Base-by-base conservation (phyloP, 2,797 vertebrate genomes). In the Acestrorhynchus altus region DNA sequence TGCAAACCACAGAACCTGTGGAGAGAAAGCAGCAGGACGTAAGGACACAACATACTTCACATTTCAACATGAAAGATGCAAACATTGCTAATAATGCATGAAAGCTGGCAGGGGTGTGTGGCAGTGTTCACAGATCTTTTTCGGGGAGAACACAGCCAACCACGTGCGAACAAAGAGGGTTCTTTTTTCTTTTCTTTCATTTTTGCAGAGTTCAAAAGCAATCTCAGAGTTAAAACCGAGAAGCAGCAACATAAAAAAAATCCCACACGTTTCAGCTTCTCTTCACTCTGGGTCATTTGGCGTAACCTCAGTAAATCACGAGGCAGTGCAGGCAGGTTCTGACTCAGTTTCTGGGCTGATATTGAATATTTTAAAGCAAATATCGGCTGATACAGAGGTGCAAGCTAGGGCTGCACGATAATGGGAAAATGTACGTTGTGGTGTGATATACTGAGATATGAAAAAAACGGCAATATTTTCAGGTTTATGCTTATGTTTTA, bases 1-100 rank as follows among this genome's bases (percentile, higher is more conserved):
- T 87, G 88, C 84, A 89, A 78, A 88, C 78, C 85, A 89, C 72
- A 49, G 89, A 86, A 91, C 92, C 94, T 95, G 70, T 0, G 57
- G 78, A 75, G 66, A 39, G 74, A 73, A 85, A 52, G 85, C 9
- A 81, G 47, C 7, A 61, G 4, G 46, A 26, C 7, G 68, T 68
- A 24, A 77, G 44, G 1, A 63, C 44, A 35, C 49, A 10, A n/a
- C 12, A 40, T 56, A 56, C 11, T 42, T 42, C 28, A 20, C 39
- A 24, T 1, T 4, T n/a, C 13, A 4, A 15, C 22, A 13, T n/a
- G 22, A 39, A 63, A 63, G 16, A 22, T 20, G 10, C n/a, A 12
- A 44, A 26, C 63, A 65, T 24, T 44, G 12, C 63, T 65, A 65
- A 44, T 44, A 22, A 63, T 63, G 31, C 31, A 63, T 63, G 16